Evolutionary conservation across 2,888 invertebrate genomes (phyloP).

Genomic region (Charanyca ferruginea): DNA sequence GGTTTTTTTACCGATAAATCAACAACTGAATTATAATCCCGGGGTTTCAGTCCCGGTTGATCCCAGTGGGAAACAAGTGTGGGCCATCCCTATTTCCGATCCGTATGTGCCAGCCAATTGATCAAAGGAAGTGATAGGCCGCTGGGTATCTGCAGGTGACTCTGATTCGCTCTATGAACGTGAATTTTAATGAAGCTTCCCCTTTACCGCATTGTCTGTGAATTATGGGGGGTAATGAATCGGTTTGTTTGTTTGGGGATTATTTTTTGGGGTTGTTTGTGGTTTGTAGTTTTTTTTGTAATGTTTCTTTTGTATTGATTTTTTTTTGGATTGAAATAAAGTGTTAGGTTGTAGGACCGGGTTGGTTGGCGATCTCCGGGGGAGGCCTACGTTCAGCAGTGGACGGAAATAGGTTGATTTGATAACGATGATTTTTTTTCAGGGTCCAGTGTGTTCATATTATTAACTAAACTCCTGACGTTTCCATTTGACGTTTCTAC

Average conservation of each 20-base stretch:
- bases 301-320: background rate
- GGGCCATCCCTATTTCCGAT: conserved; percentile 42
- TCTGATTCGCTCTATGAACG: conserved; percentile 61
- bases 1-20: conserved; percentile 2
- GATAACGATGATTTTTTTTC: no score
- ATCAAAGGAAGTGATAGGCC: conserved; percentile 68
- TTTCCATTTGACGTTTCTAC: no score
- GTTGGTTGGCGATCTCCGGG: no score
- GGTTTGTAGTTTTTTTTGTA: background rate
- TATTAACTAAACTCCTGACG: no score
- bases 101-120: conserved; percentile 61
- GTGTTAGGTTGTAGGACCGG: no score
- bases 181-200: conserved; percentile 61
- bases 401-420: no score
- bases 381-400: no score
- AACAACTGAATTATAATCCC: conserved; percentile 3
- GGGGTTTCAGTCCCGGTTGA: background rate
- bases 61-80: conserved; percentile 34
- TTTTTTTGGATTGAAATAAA: no score
- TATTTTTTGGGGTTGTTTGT: conserved; percentile 17
- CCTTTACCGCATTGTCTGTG: conserved; percentile 55
- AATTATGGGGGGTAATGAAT: conserved; percentile 49
- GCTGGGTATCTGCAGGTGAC: conserved; percentile 64
- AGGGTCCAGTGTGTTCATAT: no score
- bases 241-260: conserved; percentile 27